phyloP scores from a whole-genome alignment of 2,113 vertebrate species.

The Neodontobutis hainanensis region DNA sequence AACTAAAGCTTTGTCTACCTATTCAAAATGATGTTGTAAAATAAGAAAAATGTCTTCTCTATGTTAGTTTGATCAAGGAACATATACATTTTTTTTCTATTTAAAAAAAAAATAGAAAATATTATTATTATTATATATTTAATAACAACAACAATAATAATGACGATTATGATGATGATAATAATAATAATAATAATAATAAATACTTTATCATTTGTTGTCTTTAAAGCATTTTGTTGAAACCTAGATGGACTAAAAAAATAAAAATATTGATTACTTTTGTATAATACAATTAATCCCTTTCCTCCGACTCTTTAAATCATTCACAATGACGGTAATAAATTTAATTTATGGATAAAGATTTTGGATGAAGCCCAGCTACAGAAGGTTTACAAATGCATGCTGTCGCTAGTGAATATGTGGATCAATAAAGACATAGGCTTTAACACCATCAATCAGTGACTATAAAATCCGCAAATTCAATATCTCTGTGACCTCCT shows the following conservation, averaged over 20 bases:
- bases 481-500: constrained; percentile 38
- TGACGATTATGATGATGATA: no score
- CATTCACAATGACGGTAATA: constrained; percentile 24
- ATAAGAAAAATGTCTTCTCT: not conserved
- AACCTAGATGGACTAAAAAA: constrained; percentile 1
- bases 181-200: no score
- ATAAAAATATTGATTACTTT: constrained; percentile 31
- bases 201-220: no score
- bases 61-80: not conserved
- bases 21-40: not conserved
- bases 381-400: constrained; percentile 21
- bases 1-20: not conserved
- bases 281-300: constrained; percentile 18
- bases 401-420: constrained; percentile 33
- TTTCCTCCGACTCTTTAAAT: constrained; percentile 37
- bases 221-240: constrained; percentile 8
- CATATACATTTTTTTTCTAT: no score
- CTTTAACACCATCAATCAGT: constrained; percentile 57
- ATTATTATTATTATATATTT: no score
- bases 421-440: constrained; percentile 61
- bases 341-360: constrained; percentile 51
- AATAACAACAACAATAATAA: no score
- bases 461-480: constrained; percentile 55
- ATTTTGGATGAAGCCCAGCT: constrained; percentile 39
- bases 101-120: no score